Evolutionary conservation across 2,888 invertebrate genomes (phyloP).

Genomic region (Leucophora obtusa): DNA sequence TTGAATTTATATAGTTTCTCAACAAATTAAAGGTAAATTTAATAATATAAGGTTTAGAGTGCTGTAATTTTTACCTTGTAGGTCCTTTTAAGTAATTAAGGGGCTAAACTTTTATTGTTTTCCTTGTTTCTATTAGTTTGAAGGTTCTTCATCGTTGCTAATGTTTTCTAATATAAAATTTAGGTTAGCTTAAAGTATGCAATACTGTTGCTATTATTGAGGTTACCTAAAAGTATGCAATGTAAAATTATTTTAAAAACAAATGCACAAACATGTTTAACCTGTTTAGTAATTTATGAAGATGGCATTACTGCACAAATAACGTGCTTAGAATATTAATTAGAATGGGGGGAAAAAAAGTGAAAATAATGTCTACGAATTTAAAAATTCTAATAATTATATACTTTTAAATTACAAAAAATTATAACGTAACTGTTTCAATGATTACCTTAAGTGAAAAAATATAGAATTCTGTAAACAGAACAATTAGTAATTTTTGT

Average conservation of each 20-base stretch:
- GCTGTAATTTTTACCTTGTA: not conserved
- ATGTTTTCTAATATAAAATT: conserved; percentile 24
- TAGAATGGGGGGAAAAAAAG: conserved; percentile 39
- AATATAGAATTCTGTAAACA: too few relatives aligned
- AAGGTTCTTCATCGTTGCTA: conserved; percentile 17
- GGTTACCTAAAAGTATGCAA: conserved; percentile 57
- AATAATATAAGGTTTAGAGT: conserved; percentile 41
- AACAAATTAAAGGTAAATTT: conserved; percentile 54
- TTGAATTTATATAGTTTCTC: conserved; percentile 51
- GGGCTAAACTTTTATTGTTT: conserved; percentile 20
- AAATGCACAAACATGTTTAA: conserved; percentile 64
- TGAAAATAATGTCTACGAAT: conserved; percentile 2
- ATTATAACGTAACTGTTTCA: too few relatives aligned
- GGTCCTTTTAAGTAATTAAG: conserved; percentile 32
- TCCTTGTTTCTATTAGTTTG: not conserved
- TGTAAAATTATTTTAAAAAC: conserved; percentile 22
- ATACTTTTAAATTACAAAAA: conserved; percentile 4
- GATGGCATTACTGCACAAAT: conserved; percentile 47
- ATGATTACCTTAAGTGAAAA: too few relatives aligned
- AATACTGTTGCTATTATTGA: conserved; percentile 47
- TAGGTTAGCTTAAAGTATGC: conserved; percentile 53
- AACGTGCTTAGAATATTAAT: conserved; percentile 59
- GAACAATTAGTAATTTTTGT: too few relatives aligned
- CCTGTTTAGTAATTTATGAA: conserved; percentile 57
- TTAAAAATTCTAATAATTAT: not conserved